Base-by-base conservation (phyloP, 53 echinoderm and acorn worm species). In the Astropecten irregularis region DNA sequence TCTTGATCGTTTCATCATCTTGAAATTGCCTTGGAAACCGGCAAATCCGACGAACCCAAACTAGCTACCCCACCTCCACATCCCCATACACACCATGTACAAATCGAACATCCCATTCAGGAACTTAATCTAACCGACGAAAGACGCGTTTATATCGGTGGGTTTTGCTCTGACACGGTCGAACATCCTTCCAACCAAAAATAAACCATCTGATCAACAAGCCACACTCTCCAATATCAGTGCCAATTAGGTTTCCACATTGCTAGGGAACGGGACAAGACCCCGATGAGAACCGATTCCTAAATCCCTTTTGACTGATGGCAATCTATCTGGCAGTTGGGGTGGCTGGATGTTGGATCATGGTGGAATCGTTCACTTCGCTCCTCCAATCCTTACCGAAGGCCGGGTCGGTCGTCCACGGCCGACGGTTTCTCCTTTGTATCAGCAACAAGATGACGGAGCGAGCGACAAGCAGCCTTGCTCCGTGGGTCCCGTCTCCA, bases 351-450 rank as follows among this genome's bases (percentile, higher is more conserved):
- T n/a, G n/a, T n/a, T 39, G 40, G 27, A 35, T 53, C 71, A 33
- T 71, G 71, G 50, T 71, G 50, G 56, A 56, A 56, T 40, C 56
- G 35, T 76, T 76, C 56, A 28, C 27, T 39, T 58, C 56, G 40
- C 40, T 76, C 76, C 56, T 29, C 6, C 76, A 76, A 79, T 59
- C 79, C 79, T 61, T 31, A 20, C 30, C 31, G 79, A 79, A 79
- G 79, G 79, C 42, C 79, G n/a, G n/a, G n/a, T n/a, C n/a, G n/a
- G n/a, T n/a, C n/a, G n/a, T n/a, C n/a, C n/a, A n/a, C n/a, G n/a
- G n/a, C n/a, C n/a, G n/a, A n/a, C n/a, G n/a, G n/a, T n/a, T n/a
- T n/a, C n/a, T n/a, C n/a, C n/a, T n/a, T n/a, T n/a, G n/a, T n/a
- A n/a, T n/a, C n/a, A n/a, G n/a, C n/a, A n/a, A n/a, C n/a, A n/a